Base-by-base conservation (phyloP, 2,113 vertebrate species). In the Lamprologus ornatipinnis region DNA sequence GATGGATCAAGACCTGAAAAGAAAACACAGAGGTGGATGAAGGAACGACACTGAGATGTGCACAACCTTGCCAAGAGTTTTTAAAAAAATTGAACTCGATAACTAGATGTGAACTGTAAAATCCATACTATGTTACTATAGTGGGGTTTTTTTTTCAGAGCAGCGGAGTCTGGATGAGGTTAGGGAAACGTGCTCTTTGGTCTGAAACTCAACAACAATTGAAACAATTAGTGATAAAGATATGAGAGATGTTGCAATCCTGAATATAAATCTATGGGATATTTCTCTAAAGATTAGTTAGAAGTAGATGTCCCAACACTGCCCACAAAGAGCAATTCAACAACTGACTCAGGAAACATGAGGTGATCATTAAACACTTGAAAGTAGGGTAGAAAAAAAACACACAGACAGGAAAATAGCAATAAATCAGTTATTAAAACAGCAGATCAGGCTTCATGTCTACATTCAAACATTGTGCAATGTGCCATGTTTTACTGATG, bases 1-100 rank as follows among this genome's bases (percentile, higher is more conserved):
- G 97, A 96, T 83, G 97, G 97, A 75, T 98, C 98, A 91, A 97
- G 85, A 82, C 94, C 94, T 95, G 84, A 11, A 70, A 7, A 33
- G 31, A n/a, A 53, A 37, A 87, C 13, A 80, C 12, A 53, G 10
- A 47, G 55, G 26, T 51, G 73, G 11, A 31, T 8, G 26, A 47
- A 14, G 15, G 6, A 85, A 19, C n/a, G 6, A 10, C 8, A 35
- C 21, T 19, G 58, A 33, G 21, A 82, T 51, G 33, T 83, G 7
- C 45, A 78, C 15, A 51, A 51, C 6, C 8, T 11, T 49, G 10
- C 42, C 15, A 49, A 78, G 15, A 78, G 23, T 75, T 23, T 9
- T 3, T 0, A 73, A 73, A 73, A 73, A 51, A 78, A 78, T 2
- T 17, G 1, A 31, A 31, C 11, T 78, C 6, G 10, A 31, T 28